Conservation (phyloP, 2,888 invertebrate genomes). For the Cheilosia grossa region DNA sequence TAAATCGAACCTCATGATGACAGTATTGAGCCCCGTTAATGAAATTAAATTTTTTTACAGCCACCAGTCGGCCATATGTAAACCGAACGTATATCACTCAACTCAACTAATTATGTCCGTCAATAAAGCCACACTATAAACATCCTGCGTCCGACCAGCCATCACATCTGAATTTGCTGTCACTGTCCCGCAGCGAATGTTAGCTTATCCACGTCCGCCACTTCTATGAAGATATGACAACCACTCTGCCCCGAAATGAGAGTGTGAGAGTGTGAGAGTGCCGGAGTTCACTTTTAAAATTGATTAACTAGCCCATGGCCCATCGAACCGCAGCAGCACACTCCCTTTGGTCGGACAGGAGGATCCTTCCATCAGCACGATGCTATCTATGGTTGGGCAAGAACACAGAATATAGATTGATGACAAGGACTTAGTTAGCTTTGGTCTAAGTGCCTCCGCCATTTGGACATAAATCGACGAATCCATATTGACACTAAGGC, state of each 20-base stretch:
- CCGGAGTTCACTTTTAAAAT: constrained; percentile 64
- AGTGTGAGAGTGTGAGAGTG: constrained; percentile 7
- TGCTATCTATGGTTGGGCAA: constrained; percentile 35
- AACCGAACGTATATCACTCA: constrained; percentile 12
- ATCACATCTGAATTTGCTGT: neutral
- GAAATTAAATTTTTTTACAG: constrained; percentile 31
- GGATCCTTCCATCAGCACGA: constrained; percentile 28
- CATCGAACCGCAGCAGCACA: constrained; percentile 16
- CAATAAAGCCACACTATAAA: constrained; percentile 29
- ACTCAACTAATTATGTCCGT: constrained; percentile 57
- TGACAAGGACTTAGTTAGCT: constrained; percentile 67
- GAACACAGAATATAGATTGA: constrained; percentile 62
- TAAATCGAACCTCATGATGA: neutral
- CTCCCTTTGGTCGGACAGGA: constrained; percentile 6
- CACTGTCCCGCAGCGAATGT: constrained; percentile 5
- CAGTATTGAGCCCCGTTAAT: constrained; percentile 10
- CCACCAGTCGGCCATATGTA: constrained; percentile 5
- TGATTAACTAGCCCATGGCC: constrained; percentile 58
- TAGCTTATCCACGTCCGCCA: constrained; percentile 24
- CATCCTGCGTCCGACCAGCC: neutral
- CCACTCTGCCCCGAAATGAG: constrained; percentile 49
- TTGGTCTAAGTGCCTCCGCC: constrained; percentile 68
- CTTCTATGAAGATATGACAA: constrained; percentile 62
- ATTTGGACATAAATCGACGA: constrained; percentile 70
- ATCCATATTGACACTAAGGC: constrained; percentile 70